Evolutionary conservation across 2,797 vertebrate genomes (phyloP).

Genomic region (Bovichtus diacanthus): DNA sequence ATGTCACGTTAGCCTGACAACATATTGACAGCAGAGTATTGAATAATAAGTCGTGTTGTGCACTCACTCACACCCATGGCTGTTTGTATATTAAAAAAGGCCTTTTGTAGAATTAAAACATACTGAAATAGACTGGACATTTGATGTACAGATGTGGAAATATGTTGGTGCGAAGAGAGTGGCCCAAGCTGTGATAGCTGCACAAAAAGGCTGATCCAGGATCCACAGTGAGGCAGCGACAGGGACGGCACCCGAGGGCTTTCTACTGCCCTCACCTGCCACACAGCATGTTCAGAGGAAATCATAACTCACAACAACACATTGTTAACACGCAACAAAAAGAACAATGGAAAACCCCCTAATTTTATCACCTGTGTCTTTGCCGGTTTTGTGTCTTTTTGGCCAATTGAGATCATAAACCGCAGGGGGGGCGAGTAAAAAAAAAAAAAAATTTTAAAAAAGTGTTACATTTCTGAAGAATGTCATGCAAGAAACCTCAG

Average conservation of each 20-base stretch:
- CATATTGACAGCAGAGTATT: not conserved
- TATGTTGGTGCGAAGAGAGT: constrained; percentile 56
- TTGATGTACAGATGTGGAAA: constrained; percentile 63
- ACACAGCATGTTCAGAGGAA: constrained; percentile 18
- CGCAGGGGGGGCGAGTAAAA: not conserved
- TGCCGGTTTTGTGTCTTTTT: not conserved
- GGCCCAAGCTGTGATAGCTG: constrained; percentile 59
- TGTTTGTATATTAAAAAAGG: not conserved
- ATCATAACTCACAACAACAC: not conserved
- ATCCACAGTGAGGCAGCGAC: constrained; percentile 43
- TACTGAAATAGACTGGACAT: not conserved
- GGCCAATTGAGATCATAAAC: constrained; percentile 45
- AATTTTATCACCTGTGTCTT: constrained; percentile 34
- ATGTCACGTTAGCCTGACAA: not conserved
- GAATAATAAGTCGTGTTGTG: not conserved
- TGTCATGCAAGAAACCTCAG: constrained; percentile 10
- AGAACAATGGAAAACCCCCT: not conserved
- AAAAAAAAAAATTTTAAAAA: constrained; percentile 48
- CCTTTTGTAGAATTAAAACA: not conserved
- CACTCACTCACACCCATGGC: not conserved
- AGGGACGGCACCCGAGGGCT: constrained; percentile 40
- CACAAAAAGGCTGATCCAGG: constrained; percentile 9
- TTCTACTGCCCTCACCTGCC: constrained; percentile 20
- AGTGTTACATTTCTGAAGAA: constrained; percentile 69
- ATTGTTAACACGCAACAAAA: rapidly evolving